Evolutionary conservation across 1,140 invertebrate genomes (phyloP), one percentile per base, ranked within the genome.

Genomic region (Dufourea novaeangliae): DNA sequence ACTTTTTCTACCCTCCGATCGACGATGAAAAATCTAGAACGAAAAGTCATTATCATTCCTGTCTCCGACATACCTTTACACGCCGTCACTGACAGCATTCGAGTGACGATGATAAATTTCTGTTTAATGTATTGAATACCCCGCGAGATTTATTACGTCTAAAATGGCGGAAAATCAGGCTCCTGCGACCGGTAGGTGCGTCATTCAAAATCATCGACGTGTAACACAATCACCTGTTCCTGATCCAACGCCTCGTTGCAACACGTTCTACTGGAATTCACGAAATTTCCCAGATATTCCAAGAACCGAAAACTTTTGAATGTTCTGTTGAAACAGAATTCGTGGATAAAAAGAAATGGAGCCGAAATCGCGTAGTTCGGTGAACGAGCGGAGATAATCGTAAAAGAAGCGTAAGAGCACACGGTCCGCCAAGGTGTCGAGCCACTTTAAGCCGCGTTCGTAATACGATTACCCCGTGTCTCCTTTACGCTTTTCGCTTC

Each of bases 381-480:
- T 50, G 66, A 54, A 64, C 25, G 67, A 25, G 14, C n/a, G 39
- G 44, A 46, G 78, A 64, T 50, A 73, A 74, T 69, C 61, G 61
- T 63, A 29, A 61, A 61, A 59, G 41, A 29, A 29, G 17, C 44
- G 17, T 2, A 46, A 46, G 46, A 50, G 46, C n/a, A 41, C 64
- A 12, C 14, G 52, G 41, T 54, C 29, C 61, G 41, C 39, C 57
- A 62, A 68, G 56, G 64, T 54, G 78, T 37, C 46, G 46, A 25
- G 72, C 62, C 80, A 83, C 80, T 86, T 86, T 83, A 87, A 85
- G 82, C 61, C 46, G n/a, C 80, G 78, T 84, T 87, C 69, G 85
- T 80, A 82, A 86, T 74, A 68, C 64, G 85, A 39, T 63, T 52
- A 29, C 37, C 34, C 46, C 54, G 5, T 12, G 39, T 41, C 20